Evolutionary conservation across 53 echinoderm and acorn worm genomes (phyloP).

Genomic region (Holothuria scabra): DNA sequence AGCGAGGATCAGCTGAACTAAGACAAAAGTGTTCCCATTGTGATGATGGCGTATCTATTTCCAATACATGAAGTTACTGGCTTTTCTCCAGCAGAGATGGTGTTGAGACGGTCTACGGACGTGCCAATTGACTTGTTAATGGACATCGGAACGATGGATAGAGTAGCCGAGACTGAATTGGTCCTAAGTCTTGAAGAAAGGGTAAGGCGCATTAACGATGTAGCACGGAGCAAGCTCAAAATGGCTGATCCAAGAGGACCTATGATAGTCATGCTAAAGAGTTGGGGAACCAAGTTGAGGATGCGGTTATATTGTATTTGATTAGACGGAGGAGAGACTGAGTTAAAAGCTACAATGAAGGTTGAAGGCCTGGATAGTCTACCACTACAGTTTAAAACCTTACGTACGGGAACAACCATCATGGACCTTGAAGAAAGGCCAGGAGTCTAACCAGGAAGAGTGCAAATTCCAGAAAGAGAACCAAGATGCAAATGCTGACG

Average conservation of each 20-base stretch:
- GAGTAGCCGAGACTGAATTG: neutral
- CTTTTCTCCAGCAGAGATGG: neutral
- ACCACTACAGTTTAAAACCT: neutral
- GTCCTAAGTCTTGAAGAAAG: neutral
- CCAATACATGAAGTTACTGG: neutral
- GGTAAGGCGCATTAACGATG: neutral
- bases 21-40: slow-evolving; percentile 39
- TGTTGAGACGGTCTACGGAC: neutral
- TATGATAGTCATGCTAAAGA: neutral
- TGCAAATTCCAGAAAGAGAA: too few species aligned
- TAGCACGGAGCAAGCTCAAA: neutral
- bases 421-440: neutral
- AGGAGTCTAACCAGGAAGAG: neutral
- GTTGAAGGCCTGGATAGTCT: neutral
- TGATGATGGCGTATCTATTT: slow-evolving; percentile 5
- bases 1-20: slow-evolving; percentile 37
- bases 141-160: neutral
- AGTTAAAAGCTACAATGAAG: neutral
- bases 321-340: neutral
- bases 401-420: neutral
- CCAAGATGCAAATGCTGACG: too few species aligned
- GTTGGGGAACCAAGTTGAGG: neutral
- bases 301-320: neutral
- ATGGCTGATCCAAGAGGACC: neutral
- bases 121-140: neutral